These are phyloP conservation scores for Arnoldichthys spilopterus DNA, from an alignment of 2,797 vertebrate genomes.

Conservation along the genomic window DNA sequence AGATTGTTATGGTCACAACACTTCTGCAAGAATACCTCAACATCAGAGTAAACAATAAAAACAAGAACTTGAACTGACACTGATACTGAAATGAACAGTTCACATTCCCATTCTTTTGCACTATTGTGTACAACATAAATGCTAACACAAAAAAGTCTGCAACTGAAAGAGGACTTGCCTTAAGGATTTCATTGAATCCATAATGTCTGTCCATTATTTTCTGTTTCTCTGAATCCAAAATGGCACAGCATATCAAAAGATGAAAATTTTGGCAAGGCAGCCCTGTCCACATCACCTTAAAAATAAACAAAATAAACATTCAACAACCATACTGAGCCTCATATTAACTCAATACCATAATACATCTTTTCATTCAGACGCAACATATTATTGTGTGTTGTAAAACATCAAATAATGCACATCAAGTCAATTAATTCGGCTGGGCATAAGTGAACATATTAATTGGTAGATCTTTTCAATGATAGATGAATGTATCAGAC, in stretches of 20 bases:
- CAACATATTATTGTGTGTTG: not conserved
- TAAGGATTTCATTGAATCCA: conserved; percentile 97
- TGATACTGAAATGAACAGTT: not conserved
- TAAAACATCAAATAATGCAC: not conserved
- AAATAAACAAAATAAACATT: conserved; percentile 45
- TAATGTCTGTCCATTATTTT: conserved; percentile 97
- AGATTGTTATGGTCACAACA: not conserved
- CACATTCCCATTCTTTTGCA: not conserved
- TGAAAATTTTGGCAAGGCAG: conserved; percentile 97
- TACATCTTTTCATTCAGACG: no score
- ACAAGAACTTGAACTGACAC: not conserved
- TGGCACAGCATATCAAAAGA: conserved; percentile 94
- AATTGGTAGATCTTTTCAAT: not conserved
- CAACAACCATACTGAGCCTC: not conserved
- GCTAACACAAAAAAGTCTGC: not conserved
- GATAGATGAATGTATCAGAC: conserved; percentile 69
- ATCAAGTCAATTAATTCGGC: not conserved
- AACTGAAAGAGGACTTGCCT: conserved; percentile 75
- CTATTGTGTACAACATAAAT: not conserved
- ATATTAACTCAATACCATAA: no score
- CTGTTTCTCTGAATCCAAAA: conserved; percentile 95
- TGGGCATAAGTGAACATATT: not conserved
- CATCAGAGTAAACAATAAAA: not conserved
- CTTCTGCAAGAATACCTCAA: not conserved
- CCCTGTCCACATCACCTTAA: conserved; percentile 94